A percentile compares a stretch with the other conserved stretches of the same genome.
phyloP scores from a whole-genome alignment of 2,797 vertebrate species.

The Catharus ustulatus region DNA sequence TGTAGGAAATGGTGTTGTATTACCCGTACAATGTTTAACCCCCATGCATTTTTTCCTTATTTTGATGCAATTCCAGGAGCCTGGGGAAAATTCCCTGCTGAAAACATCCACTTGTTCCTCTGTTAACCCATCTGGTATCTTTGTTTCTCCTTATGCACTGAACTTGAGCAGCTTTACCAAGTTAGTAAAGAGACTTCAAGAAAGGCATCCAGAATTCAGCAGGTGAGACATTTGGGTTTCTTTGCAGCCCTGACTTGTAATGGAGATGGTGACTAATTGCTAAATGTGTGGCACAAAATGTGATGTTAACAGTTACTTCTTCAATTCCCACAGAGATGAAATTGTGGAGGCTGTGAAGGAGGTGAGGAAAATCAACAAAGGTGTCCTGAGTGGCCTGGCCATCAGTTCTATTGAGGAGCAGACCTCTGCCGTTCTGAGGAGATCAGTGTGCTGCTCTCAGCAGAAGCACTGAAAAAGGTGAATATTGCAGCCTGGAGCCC shows the following conservation, averaged over 20 bases:
- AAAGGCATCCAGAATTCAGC: slow-evolving; percentile 62
- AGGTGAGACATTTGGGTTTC: slow-evolving; percentile 41
- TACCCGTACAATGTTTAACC: neutral
- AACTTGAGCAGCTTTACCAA: slow-evolving; percentile 75
- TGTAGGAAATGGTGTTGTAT: neutral
- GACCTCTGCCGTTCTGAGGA: slow-evolving; percentile 66
- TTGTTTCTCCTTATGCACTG: slow-evolving; percentile 52
- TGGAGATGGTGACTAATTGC: neutral
- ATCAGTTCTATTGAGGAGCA: slow-evolving; percentile 69
- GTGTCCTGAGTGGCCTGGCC: slow-evolving; percentile 70
- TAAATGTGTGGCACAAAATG: neutral
- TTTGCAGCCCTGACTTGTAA: neutral
- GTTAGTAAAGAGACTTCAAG: slow-evolving; percentile 68
- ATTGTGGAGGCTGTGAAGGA: slow-evolving; percentile 71
- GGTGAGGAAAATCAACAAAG: slow-evolving; percentile 62
- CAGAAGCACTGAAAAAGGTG: slow-evolving; percentile 20
- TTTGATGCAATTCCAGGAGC: slow-evolving; percentile 37
- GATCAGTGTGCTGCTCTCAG: neutral
- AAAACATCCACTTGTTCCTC: slow-evolving; percentile 3
- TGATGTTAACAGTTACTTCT: neutral
- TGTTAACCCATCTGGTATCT: neutral
- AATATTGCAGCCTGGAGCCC: neutral
- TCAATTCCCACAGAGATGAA: slow-evolving; percentile 32
- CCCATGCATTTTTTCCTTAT: neutral
- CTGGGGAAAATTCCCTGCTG: slow-evolving; percentile 43